Evolutionary conservation across 2,888 invertebrate genomes (phyloP).

Genomic region (Oscheius onirici): DNA sequence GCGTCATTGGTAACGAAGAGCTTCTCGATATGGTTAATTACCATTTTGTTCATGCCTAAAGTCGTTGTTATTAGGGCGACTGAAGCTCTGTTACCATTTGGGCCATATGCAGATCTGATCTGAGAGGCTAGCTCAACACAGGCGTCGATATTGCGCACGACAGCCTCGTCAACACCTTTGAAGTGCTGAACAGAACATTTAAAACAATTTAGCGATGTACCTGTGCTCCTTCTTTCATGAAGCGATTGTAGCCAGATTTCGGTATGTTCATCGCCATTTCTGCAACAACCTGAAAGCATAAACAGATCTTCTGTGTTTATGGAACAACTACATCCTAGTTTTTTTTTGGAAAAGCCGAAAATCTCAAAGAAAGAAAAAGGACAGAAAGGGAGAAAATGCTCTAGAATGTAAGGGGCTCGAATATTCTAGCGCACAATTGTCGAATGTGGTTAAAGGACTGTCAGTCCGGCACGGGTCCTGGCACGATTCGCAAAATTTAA

Average conservation of each 20-base stretch:
- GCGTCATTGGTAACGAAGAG: conserved; percentile 99
- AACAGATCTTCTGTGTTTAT: not conserved
- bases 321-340: no score
- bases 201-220: conserved; percentile 34
- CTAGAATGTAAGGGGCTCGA: not conserved
- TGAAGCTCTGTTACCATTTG: conserved; percentile 81
- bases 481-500: no score
- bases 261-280: conserved; percentile 68
- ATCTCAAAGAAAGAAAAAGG: not conserved
- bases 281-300: not conserved
- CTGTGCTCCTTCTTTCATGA: conserved; percentile 71
- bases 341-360: no score
- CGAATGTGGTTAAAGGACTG: no score
- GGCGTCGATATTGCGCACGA: conserved; percentile 90
- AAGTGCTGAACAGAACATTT: conserved; percentile 76
- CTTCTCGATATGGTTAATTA: conserved; percentile 98
- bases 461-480: no score
- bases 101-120: conserved; percentile 93
- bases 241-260: conserved; percentile 68
- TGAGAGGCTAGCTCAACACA: conserved; percentile 94
- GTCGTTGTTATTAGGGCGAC: not conserved
- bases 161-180: conserved; percentile 95
- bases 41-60: conserved; percentile 88
- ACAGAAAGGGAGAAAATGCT: not conserved
- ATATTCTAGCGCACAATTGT: no score